These are phyloP conservation scores for Dipodomys ordii DNA, from an alignment of 2,113 vertebrate species.

Conservation along the genomic window DNA sequence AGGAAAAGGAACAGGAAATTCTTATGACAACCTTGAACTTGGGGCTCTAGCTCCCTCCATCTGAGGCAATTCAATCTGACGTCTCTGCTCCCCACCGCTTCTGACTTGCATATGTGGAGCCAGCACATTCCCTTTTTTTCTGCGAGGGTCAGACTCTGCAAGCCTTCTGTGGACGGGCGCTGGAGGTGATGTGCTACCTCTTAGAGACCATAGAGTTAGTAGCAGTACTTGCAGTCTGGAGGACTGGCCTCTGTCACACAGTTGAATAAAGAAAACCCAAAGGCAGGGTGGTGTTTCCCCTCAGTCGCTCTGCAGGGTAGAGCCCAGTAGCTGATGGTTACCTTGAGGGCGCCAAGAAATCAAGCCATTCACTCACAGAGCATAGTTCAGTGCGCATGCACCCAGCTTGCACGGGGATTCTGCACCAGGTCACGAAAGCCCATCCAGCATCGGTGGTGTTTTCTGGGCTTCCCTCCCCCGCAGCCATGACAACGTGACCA, in stretches of 20 bases:
- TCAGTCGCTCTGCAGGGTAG: fast-evolving
- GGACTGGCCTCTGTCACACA: fast-evolving
- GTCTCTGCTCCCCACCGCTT: neutral
- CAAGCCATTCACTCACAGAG: neutral
- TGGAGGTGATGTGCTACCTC: fast-evolving
- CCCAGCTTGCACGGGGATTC: no score
- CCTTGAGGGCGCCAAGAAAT: fast-evolving
- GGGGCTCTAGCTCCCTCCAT: neutral
- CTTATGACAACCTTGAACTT: neutral
- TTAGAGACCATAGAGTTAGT: neutral
- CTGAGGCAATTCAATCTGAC: fast-evolving
- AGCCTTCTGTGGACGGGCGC: neutral
- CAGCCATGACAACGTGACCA: no score
- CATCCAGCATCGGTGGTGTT: fast-evolving
- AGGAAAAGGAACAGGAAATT: no score
- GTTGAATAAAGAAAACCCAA: fast-evolving
- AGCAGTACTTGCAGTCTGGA: fast-evolving
- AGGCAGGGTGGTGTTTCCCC: fast-evolving
- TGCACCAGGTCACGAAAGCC: fast-evolving
- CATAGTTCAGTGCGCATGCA: neutral
- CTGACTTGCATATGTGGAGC: neutral
- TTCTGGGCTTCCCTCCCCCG: fast-evolving
- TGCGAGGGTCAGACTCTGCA: no score
- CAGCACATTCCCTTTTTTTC: no score
- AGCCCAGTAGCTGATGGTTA: fast-evolving